These are phyloP conservation scores for Cyanistes caeruleus DNA, from an alignment of 2,113 vertebrate species.

Conservation along the genomic window DNA sequence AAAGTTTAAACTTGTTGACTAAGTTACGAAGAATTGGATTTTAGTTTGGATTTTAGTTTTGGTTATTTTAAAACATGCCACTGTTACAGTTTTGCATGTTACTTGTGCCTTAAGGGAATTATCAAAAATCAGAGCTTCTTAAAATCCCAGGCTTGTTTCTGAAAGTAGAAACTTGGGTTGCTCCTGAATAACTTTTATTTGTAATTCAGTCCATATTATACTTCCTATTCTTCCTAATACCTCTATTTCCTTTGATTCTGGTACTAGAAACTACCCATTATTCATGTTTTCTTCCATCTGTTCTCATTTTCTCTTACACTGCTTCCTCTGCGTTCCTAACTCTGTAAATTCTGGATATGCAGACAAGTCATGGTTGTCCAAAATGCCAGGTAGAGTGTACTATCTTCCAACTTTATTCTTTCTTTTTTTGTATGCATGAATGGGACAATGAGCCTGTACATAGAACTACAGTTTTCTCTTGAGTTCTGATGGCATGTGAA, in stretches of 20 bases:
- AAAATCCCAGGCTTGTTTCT: neutral
- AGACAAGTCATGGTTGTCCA: constrained; percentile 99
- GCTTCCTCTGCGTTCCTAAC: constrained; percentile 77
- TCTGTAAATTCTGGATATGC: constrained; percentile 77
- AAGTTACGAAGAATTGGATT: neutral
- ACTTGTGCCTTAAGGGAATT: neutral
- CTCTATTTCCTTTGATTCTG: neutral
- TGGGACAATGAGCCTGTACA: neutral
- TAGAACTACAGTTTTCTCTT: neutral
- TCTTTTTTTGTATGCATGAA: neutral
- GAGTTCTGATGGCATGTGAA: neutral
- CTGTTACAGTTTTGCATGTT: neutral
- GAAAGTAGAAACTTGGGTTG: neutral
- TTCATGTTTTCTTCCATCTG: constrained; percentile 66
- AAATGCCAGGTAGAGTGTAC: constrained; percentile 90
- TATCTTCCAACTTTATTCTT: constrained; percentile 29
- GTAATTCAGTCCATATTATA: neutral
- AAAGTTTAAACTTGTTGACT: neutral
- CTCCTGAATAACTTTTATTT: neutral
- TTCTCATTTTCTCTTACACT: constrained; percentile 78
- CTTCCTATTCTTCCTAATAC: neutral
- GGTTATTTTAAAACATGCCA: neutral
- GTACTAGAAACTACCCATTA: neutral
- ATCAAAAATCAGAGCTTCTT: neutral
- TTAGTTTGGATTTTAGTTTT: neutral